phyloP scores from a whole-genome alignment of 2,113 vertebrate species.

The Lasiurus cinereus region DNA sequence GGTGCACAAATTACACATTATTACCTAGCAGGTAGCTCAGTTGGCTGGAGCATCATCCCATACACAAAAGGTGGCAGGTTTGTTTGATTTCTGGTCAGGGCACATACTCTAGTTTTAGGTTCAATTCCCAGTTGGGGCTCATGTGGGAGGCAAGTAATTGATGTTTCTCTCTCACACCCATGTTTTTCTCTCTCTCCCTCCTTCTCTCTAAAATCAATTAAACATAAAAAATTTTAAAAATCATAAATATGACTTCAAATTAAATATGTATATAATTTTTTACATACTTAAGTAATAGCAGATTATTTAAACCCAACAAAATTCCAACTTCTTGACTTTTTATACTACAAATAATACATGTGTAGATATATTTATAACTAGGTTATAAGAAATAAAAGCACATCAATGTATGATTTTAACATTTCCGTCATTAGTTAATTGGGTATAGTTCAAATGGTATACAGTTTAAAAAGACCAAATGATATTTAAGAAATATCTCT shows the following conservation, averaged over 20 bases:
- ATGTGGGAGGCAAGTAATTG: too few relatives aligned
- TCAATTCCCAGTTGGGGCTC: too few relatives aligned
- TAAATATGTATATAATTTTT: background rate
- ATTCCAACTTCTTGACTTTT: constrained; percentile 21
- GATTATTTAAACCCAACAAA: background rate
- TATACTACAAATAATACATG: background rate
- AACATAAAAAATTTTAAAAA: background rate
- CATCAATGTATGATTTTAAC: background rate
- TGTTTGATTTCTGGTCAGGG: too few relatives aligned
- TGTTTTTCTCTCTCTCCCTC: too few relatives aligned
- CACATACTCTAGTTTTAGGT: too few relatives aligned
- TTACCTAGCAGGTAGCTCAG: background rate
- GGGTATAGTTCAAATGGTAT: background rate
- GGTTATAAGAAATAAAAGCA: background rate
- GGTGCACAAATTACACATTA: background rate
- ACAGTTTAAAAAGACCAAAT: constrained; percentile 24
- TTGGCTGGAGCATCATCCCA: too few relatives aligned
- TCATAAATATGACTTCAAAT: constrained; percentile 34
- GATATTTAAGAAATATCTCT: background rate
- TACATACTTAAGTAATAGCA: constrained; percentile 7
- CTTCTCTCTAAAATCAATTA: too few relatives aligned
- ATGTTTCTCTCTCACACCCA: too few relatives aligned
- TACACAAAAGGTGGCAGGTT: too few relatives aligned
- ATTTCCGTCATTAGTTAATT: constrained; percentile 48
- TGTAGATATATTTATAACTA: background rate